Evolutionary conservation across 2,888 invertebrate genomes (phyloP).

Genomic region (Mesorhabditis spiculigera): DNA sequence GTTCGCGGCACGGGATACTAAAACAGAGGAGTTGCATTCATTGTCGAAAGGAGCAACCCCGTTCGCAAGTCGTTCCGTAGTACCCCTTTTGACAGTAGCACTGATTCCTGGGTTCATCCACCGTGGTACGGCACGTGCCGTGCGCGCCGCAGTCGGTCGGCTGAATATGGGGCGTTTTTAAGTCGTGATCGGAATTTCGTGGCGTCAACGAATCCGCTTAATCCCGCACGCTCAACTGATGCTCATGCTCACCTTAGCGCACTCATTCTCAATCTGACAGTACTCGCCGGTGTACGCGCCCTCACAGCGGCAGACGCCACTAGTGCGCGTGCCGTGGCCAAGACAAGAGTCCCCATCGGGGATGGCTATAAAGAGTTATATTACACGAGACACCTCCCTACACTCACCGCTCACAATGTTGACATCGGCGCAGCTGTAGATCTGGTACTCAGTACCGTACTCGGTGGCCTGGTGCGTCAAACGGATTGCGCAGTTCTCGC

Average conservation of each 20-base stretch:
- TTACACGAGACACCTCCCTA: background rate
- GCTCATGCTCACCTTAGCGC: background rate
- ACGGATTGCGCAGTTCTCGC: slow-evolving; percentile 83
- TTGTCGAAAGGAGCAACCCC: slow-evolving; percentile 13
- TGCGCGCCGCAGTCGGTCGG: slow-evolving; percentile 73
- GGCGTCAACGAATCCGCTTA: too few relatives aligned
- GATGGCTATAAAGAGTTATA: slow-evolving; percentile 19
- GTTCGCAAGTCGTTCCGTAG: slow-evolving; percentile 63
- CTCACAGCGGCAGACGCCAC: slow-evolving; percentile 59
- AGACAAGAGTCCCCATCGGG: slow-evolving; percentile 78
- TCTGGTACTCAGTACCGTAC: slow-evolving; percentile 79
- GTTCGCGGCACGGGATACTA: background rate
- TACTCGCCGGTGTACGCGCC: slow-evolving; percentile 73
- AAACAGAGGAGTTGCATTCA: background rate
- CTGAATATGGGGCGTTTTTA: slow-evolving; percentile 4
- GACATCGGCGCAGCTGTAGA: slow-evolving; percentile 94
- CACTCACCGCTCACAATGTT: slow-evolving; percentile 29
- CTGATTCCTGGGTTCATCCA: slow-evolving; percentile 24
- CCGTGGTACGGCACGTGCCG: slow-evolving; percentile 76
- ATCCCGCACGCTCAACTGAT: background rate
- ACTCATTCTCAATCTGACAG: slow-evolving; percentile 76
- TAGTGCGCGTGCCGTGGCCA: slow-evolving; percentile 69
- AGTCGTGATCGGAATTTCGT: background rate
- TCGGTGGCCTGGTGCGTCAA: slow-evolving; percentile 84
- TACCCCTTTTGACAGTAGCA: slow-evolving; percentile 88